Evolutionary conservation across 2,888 invertebrate species (phyloP).

Genomic region (Caenorhabditis sinica): DNA sequence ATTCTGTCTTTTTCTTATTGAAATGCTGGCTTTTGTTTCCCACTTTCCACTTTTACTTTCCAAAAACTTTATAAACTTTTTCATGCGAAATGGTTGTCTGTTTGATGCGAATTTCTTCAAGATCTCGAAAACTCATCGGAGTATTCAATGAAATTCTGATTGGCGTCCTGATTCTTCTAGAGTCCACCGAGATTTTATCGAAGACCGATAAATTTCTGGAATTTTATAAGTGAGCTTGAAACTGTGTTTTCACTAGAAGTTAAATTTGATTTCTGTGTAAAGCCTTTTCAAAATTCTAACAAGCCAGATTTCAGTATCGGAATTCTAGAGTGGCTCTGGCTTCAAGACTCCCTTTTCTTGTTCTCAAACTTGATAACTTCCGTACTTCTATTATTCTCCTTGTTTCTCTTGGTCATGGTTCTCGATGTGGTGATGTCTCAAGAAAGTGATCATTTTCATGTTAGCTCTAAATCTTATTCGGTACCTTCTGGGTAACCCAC

Average conservation of each 20-base stretch:
- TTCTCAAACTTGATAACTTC: slow-evolving; percentile 17
- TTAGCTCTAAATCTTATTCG: slow-evolving; percentile 19
- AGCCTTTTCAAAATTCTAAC: no score
- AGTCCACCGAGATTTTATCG: slow-evolving; percentile 15
- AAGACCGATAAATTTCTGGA: slow-evolving; percentile 41
- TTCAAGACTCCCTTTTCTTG: slow-evolving; percentile 33
- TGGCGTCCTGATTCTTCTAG: slow-evolving; percentile 23
- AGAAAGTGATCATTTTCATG: slow-evolving; percentile 41
- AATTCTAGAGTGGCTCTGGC: slow-evolving; percentile 20
- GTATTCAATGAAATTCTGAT: slow-evolving; percentile 19
- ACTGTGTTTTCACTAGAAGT: neutral
- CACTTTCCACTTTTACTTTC: slow-evolving; percentile 22
- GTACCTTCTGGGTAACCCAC: neutral
- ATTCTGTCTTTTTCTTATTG: neutral
- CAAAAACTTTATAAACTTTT: slow-evolving; percentile 30
- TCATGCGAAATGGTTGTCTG: slow-evolving; percentile 44
- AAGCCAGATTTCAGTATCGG: slow-evolving; percentile 41
- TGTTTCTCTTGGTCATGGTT: slow-evolving; percentile 21
- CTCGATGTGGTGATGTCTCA: slow-evolving; percentile 48
- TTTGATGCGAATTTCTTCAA: slow-evolving; percentile 46
- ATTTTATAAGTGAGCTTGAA: slow-evolving; percentile 18
- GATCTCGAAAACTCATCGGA: slow-evolving; percentile 27
- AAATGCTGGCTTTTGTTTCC: neutral
- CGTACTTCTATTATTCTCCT: slow-evolving; percentile 9
- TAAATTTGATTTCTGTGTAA: neutral